These are phyloP conservation scores for Oasisia sp. DNA, from an alignment of 2,888 invertebrate species.

Conservation along the genomic window DNA sequence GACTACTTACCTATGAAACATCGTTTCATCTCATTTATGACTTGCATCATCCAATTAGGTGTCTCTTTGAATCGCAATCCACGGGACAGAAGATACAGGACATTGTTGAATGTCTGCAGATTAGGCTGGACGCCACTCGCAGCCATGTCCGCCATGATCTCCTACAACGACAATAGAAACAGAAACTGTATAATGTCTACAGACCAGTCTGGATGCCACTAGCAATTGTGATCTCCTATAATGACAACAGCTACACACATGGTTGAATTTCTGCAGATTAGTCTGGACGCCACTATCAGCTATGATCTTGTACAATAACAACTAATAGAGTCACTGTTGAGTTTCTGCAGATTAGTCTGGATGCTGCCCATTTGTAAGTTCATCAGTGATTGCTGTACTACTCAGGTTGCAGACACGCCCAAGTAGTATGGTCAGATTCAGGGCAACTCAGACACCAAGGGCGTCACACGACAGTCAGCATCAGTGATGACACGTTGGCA, in stretches of 20 bases:
- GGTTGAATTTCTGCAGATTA: background rate
- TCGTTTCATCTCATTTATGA: conserved; percentile 22
- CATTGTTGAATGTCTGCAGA: conserved; percentile 22
- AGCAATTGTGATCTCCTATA: background rate
- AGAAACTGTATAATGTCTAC: conserved; percentile 23
- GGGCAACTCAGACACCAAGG: no score
- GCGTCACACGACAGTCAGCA: no score
- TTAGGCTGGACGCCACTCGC: background rate
- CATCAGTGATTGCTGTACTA: no score
- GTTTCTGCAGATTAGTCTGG: no score
- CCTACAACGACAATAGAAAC: background rate
- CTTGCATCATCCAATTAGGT: conserved; percentile 21
- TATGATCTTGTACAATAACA: no score
- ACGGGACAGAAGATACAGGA: background rate
- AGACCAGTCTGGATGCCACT: background rate
- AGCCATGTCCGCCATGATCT: conserved; percentile 13
- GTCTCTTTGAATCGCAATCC: background rate
- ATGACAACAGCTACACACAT: background rate
- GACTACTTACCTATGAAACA: background rate
- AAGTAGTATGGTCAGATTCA: no score
- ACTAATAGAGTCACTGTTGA: no score
- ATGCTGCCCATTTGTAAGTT: no score
- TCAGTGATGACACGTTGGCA: no score
- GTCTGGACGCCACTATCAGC: no score
- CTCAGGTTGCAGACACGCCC: no score